These are phyloP conservation scores for Prolemur simus DNA, from an alignment of 2,113 vertebrate species.

Conservation along the genomic window DNA sequence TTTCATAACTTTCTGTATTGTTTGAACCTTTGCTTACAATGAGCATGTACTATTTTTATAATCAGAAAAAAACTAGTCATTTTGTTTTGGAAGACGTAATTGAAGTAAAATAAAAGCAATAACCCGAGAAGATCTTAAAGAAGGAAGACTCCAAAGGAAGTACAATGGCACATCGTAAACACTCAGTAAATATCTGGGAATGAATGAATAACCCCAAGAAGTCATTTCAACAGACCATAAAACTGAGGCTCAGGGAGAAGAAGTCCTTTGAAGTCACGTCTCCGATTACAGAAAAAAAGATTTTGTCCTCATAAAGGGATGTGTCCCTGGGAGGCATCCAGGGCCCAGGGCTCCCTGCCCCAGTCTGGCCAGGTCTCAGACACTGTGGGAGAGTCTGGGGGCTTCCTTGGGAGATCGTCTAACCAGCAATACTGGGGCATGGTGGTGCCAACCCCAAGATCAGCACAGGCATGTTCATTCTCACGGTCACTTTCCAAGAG, in stretches of 20 bases:
- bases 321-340: not conserved
- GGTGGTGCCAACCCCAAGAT: not conserved
- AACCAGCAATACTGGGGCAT: not conserved
- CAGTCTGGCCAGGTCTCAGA: not conserved
- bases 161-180: not conserved
- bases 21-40: conserved; percentile 16
- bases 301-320: not conserved
- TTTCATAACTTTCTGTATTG: not conserved
- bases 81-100: not conserved
- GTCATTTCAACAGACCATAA: not conserved
- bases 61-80: not conserved
- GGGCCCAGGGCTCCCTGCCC: not conserved
- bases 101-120: conserved; percentile 27
- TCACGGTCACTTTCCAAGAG: not conserved
- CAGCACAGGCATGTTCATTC: not conserved
- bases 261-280: not conserved
- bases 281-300: not conserved
- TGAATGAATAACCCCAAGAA: not conserved
- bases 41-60: not conserved
- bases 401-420: not conserved
- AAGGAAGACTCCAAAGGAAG: not conserved
- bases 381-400: not conserved
- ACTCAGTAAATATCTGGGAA: not conserved
- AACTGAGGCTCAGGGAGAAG: not conserved
- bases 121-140: not conserved